Conservation (phyloP, 2,888 invertebrate genomes). For the Nomada lathburiana region DNA sequence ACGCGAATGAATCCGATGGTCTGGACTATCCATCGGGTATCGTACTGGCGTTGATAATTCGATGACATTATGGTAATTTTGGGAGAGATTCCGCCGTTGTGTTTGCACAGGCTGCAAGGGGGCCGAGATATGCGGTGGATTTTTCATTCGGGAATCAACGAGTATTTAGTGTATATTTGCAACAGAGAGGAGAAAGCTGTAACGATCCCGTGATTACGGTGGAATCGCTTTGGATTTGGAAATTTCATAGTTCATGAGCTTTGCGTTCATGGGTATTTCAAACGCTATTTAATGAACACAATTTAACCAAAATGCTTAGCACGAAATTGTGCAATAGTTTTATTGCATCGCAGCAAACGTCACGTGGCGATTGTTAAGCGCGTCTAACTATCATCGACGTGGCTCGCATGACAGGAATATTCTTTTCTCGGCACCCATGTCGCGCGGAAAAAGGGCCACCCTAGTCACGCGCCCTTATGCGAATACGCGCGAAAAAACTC, state of each 20-base stretch:
- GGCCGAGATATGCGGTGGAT: not conserved
- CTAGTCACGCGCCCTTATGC: slow-evolving; percentile 45
- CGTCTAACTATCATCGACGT: slow-evolving; percentile 81
- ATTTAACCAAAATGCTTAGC: slow-evolving; percentile 18
- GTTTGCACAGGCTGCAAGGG: slow-evolving; percentile 32
- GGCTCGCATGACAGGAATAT: slow-evolving; percentile 82
- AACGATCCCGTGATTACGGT: too few species aligned
- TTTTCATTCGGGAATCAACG: too few species aligned
- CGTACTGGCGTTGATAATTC: slow-evolving; percentile 70
- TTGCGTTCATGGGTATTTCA: too few species aligned
- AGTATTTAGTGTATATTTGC: too few species aligned
- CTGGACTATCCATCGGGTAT: slow-evolving; percentile 22
- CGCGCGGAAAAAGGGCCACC: slow-evolving; percentile 32
- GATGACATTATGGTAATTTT: slow-evolving; percentile 69
- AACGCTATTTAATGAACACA: too few species aligned
- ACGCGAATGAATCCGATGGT: not conserved
- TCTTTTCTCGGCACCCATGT: slow-evolving; percentile 79
- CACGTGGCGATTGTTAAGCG: slow-evolving; percentile 79
- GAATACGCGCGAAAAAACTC: slow-evolving; percentile 59
- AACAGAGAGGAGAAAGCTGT: too few species aligned
- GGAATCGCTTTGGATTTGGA: too few species aligned
- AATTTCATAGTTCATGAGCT: too few species aligned
- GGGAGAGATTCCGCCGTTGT: slow-evolving; percentile 57
- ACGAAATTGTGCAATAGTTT: slow-evolving; percentile 67
- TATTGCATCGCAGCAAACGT: slow-evolving; percentile 16